Evolutionary conservation across 1,140 invertebrate species (phyloP).

Genomic region (Listronotus bonariensis): DNA sequence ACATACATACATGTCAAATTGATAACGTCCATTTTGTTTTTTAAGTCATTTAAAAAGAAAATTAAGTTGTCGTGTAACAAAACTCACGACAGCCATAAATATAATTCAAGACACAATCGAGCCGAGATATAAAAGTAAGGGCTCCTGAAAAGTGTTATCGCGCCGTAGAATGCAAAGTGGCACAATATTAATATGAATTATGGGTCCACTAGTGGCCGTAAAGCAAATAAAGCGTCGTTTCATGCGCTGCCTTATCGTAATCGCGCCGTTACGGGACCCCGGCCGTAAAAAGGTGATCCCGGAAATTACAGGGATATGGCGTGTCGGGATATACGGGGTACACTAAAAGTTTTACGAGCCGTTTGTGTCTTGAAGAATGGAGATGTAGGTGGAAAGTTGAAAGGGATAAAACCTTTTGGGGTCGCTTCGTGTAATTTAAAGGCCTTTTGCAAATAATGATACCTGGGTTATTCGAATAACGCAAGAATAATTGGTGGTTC

Average conservation of each 20-base stretch:
- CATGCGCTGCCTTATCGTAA: constrained; percentile 37
- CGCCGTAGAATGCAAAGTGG: constrained; percentile 32
- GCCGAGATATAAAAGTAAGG: constrained; percentile 24
- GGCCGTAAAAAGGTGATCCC: constrained; percentile 30
- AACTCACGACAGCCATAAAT: not conserved
- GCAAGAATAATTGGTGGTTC: too few relatives aligned
- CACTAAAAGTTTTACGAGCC: too few relatives aligned
- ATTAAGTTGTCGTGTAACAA: constrained; percentile 19
- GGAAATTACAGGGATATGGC: constrained; percentile 29
- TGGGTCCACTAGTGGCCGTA: constrained; percentile 36
- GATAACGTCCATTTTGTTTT: too few relatives aligned
- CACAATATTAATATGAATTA: constrained; percentile 42
- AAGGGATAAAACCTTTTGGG: too few relatives aligned
- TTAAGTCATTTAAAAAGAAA: constrained; percentile 3
- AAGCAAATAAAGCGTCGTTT: constrained; percentile 43
- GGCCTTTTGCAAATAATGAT: too few relatives aligned
- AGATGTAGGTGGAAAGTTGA: too few relatives aligned
- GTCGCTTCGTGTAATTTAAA: too few relatives aligned
- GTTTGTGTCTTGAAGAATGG: too few relatives aligned
- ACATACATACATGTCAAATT: too few relatives aligned
- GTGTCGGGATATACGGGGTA: not conserved
- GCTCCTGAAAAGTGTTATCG: constrained; percentile 35
- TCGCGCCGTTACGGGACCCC: constrained; percentile 15
- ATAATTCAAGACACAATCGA: not conserved
- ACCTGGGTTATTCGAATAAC: too few relatives aligned